A percentile compares a stretch with the other conserved stretches of the same genome.
These are phyloP conservation scores for Eulemur mongoz DNA, from an alignment of 2,797 vertebrate genomes.

Conservation along the genomic window DNA sequence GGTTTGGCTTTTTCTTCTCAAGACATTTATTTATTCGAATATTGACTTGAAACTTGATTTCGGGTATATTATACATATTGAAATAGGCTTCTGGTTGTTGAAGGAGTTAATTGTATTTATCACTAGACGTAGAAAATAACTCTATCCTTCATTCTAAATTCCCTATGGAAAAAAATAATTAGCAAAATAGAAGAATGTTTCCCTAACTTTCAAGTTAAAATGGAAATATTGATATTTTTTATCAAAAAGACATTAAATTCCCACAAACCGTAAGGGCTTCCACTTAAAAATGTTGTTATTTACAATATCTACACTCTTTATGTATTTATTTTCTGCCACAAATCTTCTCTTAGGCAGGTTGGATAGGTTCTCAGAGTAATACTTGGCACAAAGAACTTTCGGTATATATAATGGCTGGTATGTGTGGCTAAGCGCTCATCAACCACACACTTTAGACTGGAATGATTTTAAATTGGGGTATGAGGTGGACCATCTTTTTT, in stretches of 20 bases:
- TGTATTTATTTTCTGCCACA: constrained; percentile 20
- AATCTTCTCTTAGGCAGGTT: background rate
- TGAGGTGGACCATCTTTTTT: background rate
- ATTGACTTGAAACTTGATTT: constrained; percentile 59
- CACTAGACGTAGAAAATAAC: background rate
- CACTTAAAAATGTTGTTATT: background rate
- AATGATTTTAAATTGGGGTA: constrained; percentile 42
- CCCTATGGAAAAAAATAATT: constrained; percentile 45
- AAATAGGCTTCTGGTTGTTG: constrained; percentile 4
- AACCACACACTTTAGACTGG: background rate
- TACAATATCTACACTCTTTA: background rate
- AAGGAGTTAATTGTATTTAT: constrained; percentile 53
- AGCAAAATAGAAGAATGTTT: constrained; percentile 33
- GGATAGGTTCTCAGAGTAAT: background rate
- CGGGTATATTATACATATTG: background rate
- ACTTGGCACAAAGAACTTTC: constrained; percentile 11
- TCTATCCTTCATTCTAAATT: constrained; percentile 27
- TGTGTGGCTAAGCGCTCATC: background rate
- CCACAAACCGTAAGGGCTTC: background rate
- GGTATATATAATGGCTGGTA: background rate
- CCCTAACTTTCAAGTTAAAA: constrained; percentile 44
- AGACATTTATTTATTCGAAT: constrained; percentile 56
- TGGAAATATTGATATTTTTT: constrained; percentile 61
- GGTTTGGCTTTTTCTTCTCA: constrained; percentile 16
- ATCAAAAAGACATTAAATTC: constrained; percentile 46